These are phyloP conservation scores for Adelognathus sp. DNA, from an alignment of 2,888 invertebrate genomes.

Conservation along the genomic window DNA sequence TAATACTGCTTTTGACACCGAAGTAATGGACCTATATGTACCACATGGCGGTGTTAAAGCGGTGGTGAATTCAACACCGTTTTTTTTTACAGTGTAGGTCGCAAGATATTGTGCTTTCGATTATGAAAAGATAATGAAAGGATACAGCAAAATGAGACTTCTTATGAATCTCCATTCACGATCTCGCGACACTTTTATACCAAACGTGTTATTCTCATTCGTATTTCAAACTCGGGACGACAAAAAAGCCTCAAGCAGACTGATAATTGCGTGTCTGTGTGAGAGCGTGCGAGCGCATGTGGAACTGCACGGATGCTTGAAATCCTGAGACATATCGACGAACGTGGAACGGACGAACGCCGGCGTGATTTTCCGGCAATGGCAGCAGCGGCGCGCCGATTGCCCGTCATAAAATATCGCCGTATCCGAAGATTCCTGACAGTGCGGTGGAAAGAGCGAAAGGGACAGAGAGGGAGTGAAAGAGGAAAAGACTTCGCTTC, in stretches of 20 bases:
- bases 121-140: not conserved
- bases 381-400: not conserved
- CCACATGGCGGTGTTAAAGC: too few species aligned
- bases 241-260: not conserved
- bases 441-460: not conserved
- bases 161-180: not conserved
- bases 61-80: too few species aligned
- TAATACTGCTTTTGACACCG: too few species aligned
- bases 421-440: slow-evolving; percentile 13
- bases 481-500: slow-evolving; percentile 26
- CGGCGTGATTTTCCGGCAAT: slow-evolving; percentile 6
- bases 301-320: slow-evolving; percentile 13
- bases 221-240: not conserved
- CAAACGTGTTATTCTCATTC: slow-evolving; percentile 1
- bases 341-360: not conserved
- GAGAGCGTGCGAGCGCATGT: not conserved
- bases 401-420: slow-evolving; percentile 22
- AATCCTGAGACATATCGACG: slow-evolving; percentile 7
- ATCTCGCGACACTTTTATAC: slow-evolving; percentile 11
- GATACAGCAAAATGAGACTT: not conserved
- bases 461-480: not conserved
- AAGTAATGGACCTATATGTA: too few species aligned
- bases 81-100: too few species aligned
- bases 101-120: too few species aligned
- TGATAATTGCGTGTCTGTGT: not conserved